Base-by-base conservation (phyloP, 2,113 vertebrate genomes). In the Pomatostomus ruficeps region DNA sequence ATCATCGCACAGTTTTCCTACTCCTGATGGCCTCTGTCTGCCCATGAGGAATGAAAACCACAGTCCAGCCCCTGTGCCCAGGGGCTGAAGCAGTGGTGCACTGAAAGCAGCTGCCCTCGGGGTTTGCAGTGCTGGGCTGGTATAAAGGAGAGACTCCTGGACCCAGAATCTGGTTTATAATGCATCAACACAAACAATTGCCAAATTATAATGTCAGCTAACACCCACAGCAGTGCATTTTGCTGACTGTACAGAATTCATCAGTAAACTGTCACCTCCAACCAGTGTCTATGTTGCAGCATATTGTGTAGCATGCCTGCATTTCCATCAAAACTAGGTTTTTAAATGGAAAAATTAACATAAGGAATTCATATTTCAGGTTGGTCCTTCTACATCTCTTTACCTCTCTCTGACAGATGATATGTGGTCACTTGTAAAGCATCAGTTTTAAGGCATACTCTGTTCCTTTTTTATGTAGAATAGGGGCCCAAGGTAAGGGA, bases 1-100 rank as follows among this genome's bases (percentile, higher is more conserved):
- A 65, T 40, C 38, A 68, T 8, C 0, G 0, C 12, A 51, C 14
- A 22, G 1, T 42, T 67, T 43, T 12, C 10, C 14, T 57, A 1
- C 14, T 59, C 52, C 28, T 35, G 6, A 46, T 31, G 16, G 57
- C 9, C 15, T 73, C n/a, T 73, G 9, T 54, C 42, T 87, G 48
- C 22, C 14, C 61, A 26, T 14, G 4, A 84, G 20, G 71, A 87
- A 87, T 21, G 7, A 46, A 36, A n/a, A 45, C 3, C 8, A 8
- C 25, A 46, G 21, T 38, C 29, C 29, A 35, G 42, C 4, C 16
- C 6, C 19, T 18, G 36, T 38, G 33, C 12, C 21, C 35, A 46
- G 26, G 52, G n/a, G 11, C n/a, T 78, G 21, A 36, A 72, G 36
- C 36, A 61, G 11, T 6, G 20, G 8, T 33, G 4, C 66, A 33